These are phyloP conservation scores for Catagonus wagneri DNA, from an alignment of 2,113 vertebrate genomes.

Conservation along the genomic window DNA sequence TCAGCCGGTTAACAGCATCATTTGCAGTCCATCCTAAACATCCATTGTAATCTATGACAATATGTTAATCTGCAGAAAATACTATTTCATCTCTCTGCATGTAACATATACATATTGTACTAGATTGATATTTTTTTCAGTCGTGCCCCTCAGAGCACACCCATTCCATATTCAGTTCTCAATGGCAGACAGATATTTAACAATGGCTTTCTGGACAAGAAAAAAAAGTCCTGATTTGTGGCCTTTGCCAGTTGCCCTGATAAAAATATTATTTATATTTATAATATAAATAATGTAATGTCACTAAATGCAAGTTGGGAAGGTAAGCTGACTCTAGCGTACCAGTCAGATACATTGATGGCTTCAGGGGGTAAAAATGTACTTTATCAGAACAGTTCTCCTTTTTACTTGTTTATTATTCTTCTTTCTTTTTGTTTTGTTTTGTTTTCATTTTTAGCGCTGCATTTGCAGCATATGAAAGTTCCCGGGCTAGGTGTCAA, in stretches of 20 bases:
- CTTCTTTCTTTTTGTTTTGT: too few relatives aligned
- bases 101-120: neutral
- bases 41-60: neutral
- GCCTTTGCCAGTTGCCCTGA: neutral
- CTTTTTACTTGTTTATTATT: constrained; percentile 22
- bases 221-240: neutral
- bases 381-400: neutral
- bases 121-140: neutral
- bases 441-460: too few relatives aligned
- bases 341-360: neutral
- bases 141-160: neutral
- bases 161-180: neutral
- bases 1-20: neutral
- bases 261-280: too few relatives aligned
- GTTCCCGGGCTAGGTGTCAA: too few relatives aligned
- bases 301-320: neutral
- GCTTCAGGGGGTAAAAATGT: neutral
- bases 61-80: neutral
- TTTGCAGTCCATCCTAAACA: neutral
- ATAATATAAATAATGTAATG: too few relatives aligned
- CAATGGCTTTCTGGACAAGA: neutral
- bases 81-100: neutral
- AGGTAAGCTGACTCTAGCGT: neutral
- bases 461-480: too few relatives aligned
- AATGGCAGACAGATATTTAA: neutral